These are phyloP conservation scores for Tuta absoluta DNA, from an alignment of 2,888 invertebrate species.

Conservation along the genomic window DNA sequence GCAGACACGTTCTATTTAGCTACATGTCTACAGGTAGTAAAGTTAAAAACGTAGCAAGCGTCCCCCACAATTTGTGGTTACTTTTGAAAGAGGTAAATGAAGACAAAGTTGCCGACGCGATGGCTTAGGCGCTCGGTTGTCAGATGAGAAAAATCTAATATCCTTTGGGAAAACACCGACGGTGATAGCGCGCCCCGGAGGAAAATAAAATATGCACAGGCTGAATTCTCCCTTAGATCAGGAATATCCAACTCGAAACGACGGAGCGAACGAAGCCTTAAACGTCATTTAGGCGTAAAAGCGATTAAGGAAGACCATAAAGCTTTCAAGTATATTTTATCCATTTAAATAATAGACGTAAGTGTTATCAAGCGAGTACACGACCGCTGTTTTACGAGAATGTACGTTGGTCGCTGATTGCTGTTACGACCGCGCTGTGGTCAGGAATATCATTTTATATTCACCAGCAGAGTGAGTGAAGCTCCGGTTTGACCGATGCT, in stretches of 20 bases:
- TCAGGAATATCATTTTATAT: constrained; percentile 15
- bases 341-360: not conserved
- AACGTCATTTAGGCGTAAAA: not conserved
- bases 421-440: constrained; percentile 10
- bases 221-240: constrained; percentile 42
- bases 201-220: constrained; percentile 63
- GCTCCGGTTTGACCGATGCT: constrained; percentile 6
- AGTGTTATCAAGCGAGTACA: constrained; percentile 5
- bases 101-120: constrained; percentile 47
- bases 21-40: not conserved
- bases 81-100: constrained; percentile 45
- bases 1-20: not conserved
- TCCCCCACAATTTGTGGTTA: constrained; percentile 36
- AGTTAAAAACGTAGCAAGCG: constrained; percentile 20
- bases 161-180: constrained; percentile 59
- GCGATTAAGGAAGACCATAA: constrained; percentile 11
- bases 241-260: constrained; percentile 1
- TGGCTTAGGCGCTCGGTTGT: constrained; percentile 41
- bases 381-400: constrained; percentile 14
- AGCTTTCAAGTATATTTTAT: not conserved
- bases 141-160: constrained; percentile 59
- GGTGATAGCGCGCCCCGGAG: constrained; percentile 54
- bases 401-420: not conserved
- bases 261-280: not conserved
- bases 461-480: not conserved